A percentile compares a stretch with the other conserved stretches of the same genome.
Conservation (phyloP, 2,797 vertebrate genomes). For the Lutjanus argentimaculatus region DNA sequence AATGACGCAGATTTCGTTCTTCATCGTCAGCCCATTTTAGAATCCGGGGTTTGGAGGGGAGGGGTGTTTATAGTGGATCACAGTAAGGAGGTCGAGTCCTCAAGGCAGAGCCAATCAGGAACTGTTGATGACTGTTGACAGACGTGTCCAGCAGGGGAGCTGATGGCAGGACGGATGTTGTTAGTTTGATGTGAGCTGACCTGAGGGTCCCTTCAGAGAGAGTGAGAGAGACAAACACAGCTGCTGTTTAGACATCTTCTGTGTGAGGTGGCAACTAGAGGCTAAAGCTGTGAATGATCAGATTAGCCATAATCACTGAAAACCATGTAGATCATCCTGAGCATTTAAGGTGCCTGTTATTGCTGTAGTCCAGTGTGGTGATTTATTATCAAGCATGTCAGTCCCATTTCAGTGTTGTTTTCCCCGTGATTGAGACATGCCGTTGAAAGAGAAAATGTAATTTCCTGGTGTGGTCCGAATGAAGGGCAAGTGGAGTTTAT, state of each 20-base stretch:
- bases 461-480: not conserved
- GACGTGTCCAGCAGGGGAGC: conserved; percentile 50
- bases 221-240: conserved; percentile 44
- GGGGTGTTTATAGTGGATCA: conserved; percentile 1
- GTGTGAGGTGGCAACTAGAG: not conserved
- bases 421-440: not conserved
- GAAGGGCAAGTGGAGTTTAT: not conserved
- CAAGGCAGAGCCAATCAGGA: conserved; percentile 16
- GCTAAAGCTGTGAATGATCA: not conserved
- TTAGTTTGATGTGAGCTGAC: conserved; percentile 52
- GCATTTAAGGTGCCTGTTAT: not conserved
- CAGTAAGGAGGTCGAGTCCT: not conserved
- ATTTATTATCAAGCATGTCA: not conserved
- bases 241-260: conserved; percentile 42
- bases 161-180: conserved; percentile 45
- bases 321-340: not conserved
- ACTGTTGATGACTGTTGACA: conserved; percentile 22
- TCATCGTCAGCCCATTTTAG: not conserved
- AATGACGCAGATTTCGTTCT: not conserved
- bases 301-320: not conserved
- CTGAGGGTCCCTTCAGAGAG: conserved; percentile 11
- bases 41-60: not conserved
- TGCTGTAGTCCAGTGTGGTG: not conserved
- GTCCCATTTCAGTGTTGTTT: not conserved
- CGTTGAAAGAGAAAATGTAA: not conserved